These are phyloP conservation scores for Hippocampus guttulatus DNA, from an alignment of 2,113 vertebrate genomes.

Conservation along the genomic window DNA sequence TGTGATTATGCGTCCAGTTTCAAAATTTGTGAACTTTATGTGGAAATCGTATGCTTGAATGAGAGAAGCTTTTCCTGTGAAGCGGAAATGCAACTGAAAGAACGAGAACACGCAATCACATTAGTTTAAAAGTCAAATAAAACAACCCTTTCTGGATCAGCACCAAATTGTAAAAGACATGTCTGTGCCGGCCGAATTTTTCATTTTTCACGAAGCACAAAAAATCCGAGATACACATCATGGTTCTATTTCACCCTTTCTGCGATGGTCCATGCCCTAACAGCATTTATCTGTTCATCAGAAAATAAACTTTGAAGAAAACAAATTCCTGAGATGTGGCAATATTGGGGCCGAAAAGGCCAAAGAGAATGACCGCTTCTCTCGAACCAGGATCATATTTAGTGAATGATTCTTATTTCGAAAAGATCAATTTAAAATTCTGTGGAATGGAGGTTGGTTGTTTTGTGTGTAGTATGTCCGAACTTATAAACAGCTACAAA, in stretches of 20 bases:
- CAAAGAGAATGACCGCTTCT: background rate
- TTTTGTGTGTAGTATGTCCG: background rate
- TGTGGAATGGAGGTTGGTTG: background rate
- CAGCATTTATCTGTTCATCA: background rate
- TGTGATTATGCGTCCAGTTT: slow-evolving; percentile 26
- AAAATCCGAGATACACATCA: background rate
- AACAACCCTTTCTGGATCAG: background rate
- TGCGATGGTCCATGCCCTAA: too few relatives aligned
- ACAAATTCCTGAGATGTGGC: background rate
- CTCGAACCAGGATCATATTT: background rate
- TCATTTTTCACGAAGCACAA: background rate
- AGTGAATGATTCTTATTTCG: slow-evolving; percentile 3
- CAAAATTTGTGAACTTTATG: slow-evolving; percentile 9
- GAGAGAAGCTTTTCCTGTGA: background rate
- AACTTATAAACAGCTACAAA: background rate
- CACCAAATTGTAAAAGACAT: background rate
- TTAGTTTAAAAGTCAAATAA: background rate
- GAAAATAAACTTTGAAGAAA: background rate
- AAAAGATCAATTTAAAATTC: background rate
- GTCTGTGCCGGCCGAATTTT: background rate
- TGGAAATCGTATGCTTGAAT: background rate
- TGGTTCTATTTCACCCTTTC: background rate
- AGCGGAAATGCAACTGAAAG: background rate
- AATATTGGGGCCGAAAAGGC: slow-evolving; percentile 1
- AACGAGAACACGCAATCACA: background rate